phyloP scores from a whole-genome alignment of 92 coral and sea anemone species.

The Virgularia gustaviana region DNA sequence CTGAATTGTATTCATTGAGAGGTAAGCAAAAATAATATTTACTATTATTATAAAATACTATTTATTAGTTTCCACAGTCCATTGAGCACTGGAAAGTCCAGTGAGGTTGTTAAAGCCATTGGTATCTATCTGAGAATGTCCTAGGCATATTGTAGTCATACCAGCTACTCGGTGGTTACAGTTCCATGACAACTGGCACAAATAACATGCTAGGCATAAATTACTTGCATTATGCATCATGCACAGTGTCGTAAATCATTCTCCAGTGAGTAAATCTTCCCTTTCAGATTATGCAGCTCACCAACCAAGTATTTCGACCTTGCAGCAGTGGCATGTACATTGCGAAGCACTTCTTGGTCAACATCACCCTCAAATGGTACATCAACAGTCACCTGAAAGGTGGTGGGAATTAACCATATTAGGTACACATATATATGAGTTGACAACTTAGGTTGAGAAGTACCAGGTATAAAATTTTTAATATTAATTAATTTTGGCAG shows the following conservation, averaged over 20 bases:
- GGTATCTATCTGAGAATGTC: no score
- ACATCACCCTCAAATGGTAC: slow-evolving; percentile 78
- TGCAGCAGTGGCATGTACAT: slow-evolving; percentile 89
- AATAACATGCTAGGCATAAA: neutral
- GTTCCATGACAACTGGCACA: neutral
- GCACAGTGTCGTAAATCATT: slow-evolving; percentile 89
- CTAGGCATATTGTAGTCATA: no score
- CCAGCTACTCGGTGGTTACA: no score
- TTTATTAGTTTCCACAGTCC: no score
- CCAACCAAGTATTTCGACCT: slow-evolving; percentile 93
- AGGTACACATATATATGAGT: neutral
- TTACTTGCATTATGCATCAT: neutral
- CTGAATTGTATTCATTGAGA: no score
- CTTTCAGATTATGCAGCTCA: slow-evolving; percentile 92
- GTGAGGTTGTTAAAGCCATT: no score
- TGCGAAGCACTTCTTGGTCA: slow-evolving; percentile 75
- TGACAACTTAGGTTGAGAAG: neutral
- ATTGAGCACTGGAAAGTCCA: no score
- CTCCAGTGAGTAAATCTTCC: slow-evolving; percentile 92
- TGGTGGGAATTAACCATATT: neutral
- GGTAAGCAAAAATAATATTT: no score
- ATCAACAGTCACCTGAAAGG: slow-evolving; percentile 76
- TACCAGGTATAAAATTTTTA: neutral
- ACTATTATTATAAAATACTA: no score
- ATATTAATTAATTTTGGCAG: no score